Evolutionary conservation across 2,888 invertebrate species (phyloP).

Genomic region (Drosophila lutescens): DNA sequence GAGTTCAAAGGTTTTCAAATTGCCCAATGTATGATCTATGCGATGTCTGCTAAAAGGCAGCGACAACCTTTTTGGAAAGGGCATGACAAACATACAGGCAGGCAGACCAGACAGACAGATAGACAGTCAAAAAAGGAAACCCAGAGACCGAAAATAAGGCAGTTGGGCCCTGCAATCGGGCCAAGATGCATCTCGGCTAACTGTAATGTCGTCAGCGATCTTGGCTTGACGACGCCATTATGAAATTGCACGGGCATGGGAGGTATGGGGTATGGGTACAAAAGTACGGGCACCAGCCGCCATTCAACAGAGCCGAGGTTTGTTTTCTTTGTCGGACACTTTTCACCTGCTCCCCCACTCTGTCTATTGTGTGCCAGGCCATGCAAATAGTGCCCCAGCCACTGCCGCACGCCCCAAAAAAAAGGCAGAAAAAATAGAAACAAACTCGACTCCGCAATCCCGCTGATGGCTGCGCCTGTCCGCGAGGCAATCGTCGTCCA

Average conservation of each 20-base stretch:
- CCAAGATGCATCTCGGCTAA: conserved; percentile 62
- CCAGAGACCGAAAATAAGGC: conserved; percentile 24
- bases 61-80: conserved; percentile 56
- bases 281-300: neutral
- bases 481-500: conserved; percentile 57
- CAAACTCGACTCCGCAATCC: conserved; percentile 43
- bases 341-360: conserved; percentile 66
- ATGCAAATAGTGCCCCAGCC: conserved; percentile 63
- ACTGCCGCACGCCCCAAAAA: conserved; percentile 23
- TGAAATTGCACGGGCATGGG: conserved; percentile 58
- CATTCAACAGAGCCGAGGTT: conserved; percentile 55
- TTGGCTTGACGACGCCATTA: conserved; percentile 73
- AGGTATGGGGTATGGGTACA: neutral
- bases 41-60: conserved; percentile 34
- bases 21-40: conserved; percentile 38
- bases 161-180: conserved; percentile 55
- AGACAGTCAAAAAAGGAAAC: conserved; percentile 4
- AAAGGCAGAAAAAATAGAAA: neutral
- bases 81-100: conserved; percentile 50
- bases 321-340: conserved; percentile 54
- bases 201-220: conserved; percentile 74
- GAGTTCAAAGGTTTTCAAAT: conserved; percentile 41
- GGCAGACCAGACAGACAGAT: conserved; percentile 21
- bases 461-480: conserved; percentile 41
- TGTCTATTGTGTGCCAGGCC: conserved; percentile 47